Evolutionary conservation across 2,888 invertebrate species (phyloP).

Genomic region (Fragum fragum): DNA sequence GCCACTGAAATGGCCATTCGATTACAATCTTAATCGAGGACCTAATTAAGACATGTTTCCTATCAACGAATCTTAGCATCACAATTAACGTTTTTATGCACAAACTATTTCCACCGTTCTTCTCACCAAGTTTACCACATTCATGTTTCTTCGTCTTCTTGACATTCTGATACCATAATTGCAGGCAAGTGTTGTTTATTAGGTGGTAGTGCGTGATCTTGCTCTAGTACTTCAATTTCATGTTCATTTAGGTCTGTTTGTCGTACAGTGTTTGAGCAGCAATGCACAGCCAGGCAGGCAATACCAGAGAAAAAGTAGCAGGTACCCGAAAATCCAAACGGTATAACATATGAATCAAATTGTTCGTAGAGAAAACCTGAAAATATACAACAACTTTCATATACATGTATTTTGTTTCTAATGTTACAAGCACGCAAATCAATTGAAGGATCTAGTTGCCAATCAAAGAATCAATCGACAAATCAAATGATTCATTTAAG

Average conservation of each 20-base stretch:
- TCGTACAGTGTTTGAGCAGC: background rate
- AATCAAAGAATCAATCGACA: too few relatives aligned
- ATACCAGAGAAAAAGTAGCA: constrained; percentile 76
- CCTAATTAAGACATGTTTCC: too few relatives aligned
- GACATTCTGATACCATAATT: background rate
- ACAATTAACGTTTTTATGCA: too few relatives aligned
- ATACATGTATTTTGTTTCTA: too few relatives aligned
- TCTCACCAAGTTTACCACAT: background rate
- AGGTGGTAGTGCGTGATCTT: background rate
- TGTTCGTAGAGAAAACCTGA: constrained; percentile 73
- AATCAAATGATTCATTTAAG: too few relatives aligned
- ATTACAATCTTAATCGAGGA: too few relatives aligned
- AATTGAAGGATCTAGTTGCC: too few relatives aligned
- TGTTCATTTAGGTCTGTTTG: background rate
- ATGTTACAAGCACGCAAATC: too few relatives aligned
- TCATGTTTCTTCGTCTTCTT: background rate
- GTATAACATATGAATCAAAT: constrained; percentile 69
- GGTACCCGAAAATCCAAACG: constrained; percentile 71
- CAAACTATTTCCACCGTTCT: too few relatives aligned
- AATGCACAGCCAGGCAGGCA: constrained; percentile 54
- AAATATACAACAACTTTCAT: too few relatives aligned
- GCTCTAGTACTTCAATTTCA: background rate
- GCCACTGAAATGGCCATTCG: too few relatives aligned
- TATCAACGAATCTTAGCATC: too few relatives aligned
- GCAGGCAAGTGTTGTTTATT: background rate